phyloP scores from a whole-genome alignment of 2,797 vertebrate genomes.

The Gymnocypris eckloni region DNA sequence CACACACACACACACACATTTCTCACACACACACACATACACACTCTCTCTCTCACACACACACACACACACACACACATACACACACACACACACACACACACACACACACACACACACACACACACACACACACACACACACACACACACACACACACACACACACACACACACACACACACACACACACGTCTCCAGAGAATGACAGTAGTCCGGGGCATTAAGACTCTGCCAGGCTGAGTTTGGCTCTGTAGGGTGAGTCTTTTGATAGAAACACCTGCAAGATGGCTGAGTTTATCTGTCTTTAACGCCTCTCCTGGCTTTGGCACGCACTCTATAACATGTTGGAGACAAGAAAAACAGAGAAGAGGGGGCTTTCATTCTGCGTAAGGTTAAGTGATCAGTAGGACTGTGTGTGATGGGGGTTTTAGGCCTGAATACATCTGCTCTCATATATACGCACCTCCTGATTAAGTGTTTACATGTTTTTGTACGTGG shows the following conservation, averaged over 20 bases:
- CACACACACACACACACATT: neutral
- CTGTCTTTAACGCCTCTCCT: slow-evolving; percentile 49
- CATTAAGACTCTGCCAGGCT: slow-evolving; percentile 53
- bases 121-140: neutral
- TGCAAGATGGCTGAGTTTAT: slow-evolving; percentile 50
- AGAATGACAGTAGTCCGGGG: slow-evolving; percentile 39
- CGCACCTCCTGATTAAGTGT: slow-evolving; percentile 46
- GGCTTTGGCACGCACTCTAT: slow-evolving; percentile 39
- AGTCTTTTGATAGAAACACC: slow-evolving; percentile 55
- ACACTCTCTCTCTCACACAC: neutral
- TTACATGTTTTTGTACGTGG: slow-evolving; percentile 16
- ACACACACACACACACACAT: neutral
- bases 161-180: neutral
- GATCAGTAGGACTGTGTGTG: slow-evolving; percentile 2
- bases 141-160: neutral
- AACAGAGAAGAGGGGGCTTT: slow-evolving; percentile 28
- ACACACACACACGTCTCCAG: slow-evolving; percentile 30
- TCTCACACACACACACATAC: slow-evolving; percentile 28
- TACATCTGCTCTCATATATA: slow-evolving; percentile 21
- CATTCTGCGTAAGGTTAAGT: slow-evolving; percentile 21
- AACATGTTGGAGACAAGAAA: slow-evolving; percentile 20
- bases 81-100: neutral
- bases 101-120: neutral
- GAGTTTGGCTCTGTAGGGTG: slow-evolving; percentile 37
- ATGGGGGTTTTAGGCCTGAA: neutral